Evolutionary conservation across 2,113 vertebrate species (phyloP), one percentile per base, ranked within the genome.

Genomic region (Barbus barbus): DNA sequence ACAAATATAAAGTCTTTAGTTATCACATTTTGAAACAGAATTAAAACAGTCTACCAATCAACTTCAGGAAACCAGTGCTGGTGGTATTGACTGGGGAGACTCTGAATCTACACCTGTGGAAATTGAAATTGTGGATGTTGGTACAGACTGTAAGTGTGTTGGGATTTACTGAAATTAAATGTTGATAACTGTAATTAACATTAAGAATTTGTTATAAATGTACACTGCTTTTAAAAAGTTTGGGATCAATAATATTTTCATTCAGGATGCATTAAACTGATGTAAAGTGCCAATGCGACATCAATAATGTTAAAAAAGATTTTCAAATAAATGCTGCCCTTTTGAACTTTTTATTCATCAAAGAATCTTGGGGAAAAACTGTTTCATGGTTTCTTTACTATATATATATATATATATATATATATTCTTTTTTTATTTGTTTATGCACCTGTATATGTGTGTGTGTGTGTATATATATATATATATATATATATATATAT

Each of bases 111-210:
- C n/a, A 53, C 89, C 91, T 24, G 46, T 90, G 56, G 94, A 95
- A 90, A 97, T 98, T 67, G 93, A 95, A 0, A 90, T 97, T 75
- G 60, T 97, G 38, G 96, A 96, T n/a, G 87, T 90, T 0, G 96
- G 96, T 33, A 93, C 94, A 0, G 92, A 97, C 89, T 96, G 97
- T 97, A 85, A 93, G 88, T 87, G 69, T n/a, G 12, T 20, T 48
- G 53, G 53, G 2, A 18, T 9, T 85, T 48, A 48, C 0, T 78
- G 18, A 56, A 60, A 44, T 80, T 51, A 48, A 72, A 16, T 31
- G 14, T 36, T 28, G 18, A 67, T 65, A 20, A 46, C 3, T 65
- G 13, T 73, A 14, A 7, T 28, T 26, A 48, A 75, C n/a, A n/a
- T n/a, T n/a, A n/a, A n/a, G n/a, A n/a, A n/a, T n/a, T n/a, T n/a